A percentile compares a stretch with the other conserved stretches of the same genome.
phyloP scores from a whole-genome alignment of 2,888 invertebrate species.

The Thymelicus sylvestris region DNA sequence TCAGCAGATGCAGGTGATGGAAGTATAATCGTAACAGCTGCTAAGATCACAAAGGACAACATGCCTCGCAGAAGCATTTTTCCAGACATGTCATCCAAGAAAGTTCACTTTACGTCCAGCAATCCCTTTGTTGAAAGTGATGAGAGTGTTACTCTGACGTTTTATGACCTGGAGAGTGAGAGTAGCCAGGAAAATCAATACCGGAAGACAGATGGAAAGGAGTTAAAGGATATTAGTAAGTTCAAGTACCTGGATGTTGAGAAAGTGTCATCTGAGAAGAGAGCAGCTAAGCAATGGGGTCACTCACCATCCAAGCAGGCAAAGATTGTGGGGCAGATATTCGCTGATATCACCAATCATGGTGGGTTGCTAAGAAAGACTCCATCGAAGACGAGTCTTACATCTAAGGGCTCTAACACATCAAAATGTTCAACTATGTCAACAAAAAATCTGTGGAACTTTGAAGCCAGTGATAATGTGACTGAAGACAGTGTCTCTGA shows the following conservation, averaged over 20 bases:
- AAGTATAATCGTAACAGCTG: conserved; percentile 82
- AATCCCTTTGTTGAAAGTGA: conserved; percentile 81
- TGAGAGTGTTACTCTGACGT: conserved; percentile 78
- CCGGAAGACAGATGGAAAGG: conserved; percentile 49
- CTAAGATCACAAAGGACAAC: conserved; percentile 74
- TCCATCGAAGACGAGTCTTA: conserved; percentile 73
- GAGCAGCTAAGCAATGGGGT: conserved; percentile 62
- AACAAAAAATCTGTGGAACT: conserved; percentile 63
- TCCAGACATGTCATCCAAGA: conserved; percentile 67
- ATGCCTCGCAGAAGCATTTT: conserved; percentile 77
- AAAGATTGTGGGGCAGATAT: conserved; percentile 60
- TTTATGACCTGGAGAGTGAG: conserved; percentile 73
- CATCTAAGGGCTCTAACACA: conserved; percentile 63
- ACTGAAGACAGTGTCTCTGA: conserved; percentile 59
- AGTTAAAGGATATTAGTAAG: conserved; percentile 66
- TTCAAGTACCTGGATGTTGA: conserved; percentile 78
- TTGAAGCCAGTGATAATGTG: conserved; percentile 57
- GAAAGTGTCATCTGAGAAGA: conserved; percentile 68
- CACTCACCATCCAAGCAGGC: conserved; percentile 76
- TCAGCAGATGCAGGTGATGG: conserved; percentile 84
- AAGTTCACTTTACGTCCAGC: conserved; percentile 75
- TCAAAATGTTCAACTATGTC: conserved; percentile 65
- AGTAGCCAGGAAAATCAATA: conserved; percentile 59
- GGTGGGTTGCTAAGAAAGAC: conserved; percentile 66
- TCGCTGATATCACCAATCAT: conserved; percentile 67